Evolutionary conservation across 2,113 vertebrate species (phyloP).

Genomic region (pig (Sus scrofa)): DNA sequence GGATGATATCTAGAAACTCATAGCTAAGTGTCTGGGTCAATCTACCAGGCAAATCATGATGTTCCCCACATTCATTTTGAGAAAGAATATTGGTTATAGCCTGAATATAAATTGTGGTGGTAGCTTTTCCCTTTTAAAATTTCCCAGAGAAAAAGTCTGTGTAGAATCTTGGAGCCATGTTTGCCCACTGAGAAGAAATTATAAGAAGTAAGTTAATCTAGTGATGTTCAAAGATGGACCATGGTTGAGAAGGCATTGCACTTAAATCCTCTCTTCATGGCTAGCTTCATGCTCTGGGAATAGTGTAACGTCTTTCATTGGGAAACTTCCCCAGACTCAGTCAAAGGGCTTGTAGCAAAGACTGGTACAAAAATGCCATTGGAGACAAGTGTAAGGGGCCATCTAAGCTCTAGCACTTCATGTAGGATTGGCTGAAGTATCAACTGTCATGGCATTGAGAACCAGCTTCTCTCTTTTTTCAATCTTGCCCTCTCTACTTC

Average conservation of each 20-base stretch:
- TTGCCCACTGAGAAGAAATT: neutral
- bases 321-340: neutral
- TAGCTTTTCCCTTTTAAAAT: conserved; percentile 21
- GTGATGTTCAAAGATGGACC: neutral
- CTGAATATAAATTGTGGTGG: too few species aligned
- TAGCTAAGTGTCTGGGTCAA: too few species aligned
- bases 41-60: too few species aligned
- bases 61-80: too few species aligned
- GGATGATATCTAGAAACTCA: too few species aligned
- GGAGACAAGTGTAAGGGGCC: neutral
- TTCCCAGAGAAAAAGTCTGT: neutral
- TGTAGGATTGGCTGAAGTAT: neutral
- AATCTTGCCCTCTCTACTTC: neutral
- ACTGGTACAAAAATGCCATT: neutral
- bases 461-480: neutral
- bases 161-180: neutral
- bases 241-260: neutral
- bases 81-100: too few species aligned
- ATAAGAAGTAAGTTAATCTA: neutral
- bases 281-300: neutral
- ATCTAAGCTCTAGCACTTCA: neutral
- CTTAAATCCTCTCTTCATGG: neutral
- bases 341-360: neutral
- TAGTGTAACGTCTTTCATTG: neutral
- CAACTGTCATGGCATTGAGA: neutral